phyloP scores from a whole-genome alignment of 2,888 invertebrate species.

The Steinernema hermaphroditum region DNA sequence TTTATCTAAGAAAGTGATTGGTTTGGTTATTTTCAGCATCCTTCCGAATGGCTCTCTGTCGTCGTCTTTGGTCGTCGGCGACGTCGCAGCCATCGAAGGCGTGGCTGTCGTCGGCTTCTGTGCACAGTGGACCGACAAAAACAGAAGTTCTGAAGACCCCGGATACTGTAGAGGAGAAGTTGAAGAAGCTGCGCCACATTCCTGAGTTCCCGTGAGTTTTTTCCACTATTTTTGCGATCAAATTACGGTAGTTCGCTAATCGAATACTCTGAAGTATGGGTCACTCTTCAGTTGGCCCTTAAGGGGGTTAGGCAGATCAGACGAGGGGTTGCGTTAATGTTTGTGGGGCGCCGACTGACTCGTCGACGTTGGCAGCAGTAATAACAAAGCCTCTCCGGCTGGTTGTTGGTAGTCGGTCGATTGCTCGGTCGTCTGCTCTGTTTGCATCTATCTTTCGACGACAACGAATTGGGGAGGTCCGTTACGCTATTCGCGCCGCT shows the following conservation, averaged over 20 bases:
- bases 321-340: slow-evolving; percentile 9
- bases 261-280: no score
- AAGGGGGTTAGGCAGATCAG: not conserved
- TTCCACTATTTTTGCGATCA: not conserved
- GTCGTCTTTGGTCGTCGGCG: slow-evolving; percentile 17
- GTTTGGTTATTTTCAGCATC: not conserved
- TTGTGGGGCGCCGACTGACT: slow-evolving; percentile 1
- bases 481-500: no score
- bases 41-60: slow-evolving; percentile 17
- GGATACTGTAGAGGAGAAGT: slow-evolving; percentile 6
- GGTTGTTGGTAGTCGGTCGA: not conserved
- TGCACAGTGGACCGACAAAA: not conserved
- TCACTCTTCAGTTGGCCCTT: no score
- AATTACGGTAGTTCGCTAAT: no score
- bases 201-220: slow-evolving; percentile 24
- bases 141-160: not conserved
- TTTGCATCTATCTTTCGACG: slow-evolving; percentile 30
- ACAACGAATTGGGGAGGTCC: slow-evolving; percentile 28
- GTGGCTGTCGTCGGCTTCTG: not conserved
- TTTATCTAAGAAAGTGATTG: no score
- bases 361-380: slow-evolving; percentile 23
- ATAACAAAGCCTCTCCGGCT: slow-evolving; percentile 24
- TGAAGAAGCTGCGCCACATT: slow-evolving; percentile 23
- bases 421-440: slow-evolving; percentile 24
- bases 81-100: not conserved